Evolutionary conservation across 1,140 invertebrate genomes (phyloP).

Genomic region (Aradophagus sp.): DNA sequence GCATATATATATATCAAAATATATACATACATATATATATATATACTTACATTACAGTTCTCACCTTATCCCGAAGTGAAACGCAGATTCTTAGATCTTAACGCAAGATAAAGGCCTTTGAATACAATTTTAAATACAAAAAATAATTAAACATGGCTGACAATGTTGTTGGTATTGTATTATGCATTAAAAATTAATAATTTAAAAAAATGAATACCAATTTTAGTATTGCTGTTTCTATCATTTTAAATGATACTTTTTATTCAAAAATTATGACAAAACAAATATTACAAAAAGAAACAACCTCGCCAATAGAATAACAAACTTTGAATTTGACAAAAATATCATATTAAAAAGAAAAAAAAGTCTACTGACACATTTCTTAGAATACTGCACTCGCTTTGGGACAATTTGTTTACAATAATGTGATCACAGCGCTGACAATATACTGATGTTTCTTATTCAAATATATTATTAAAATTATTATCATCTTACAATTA

Average conservation of each 20-base stretch:
- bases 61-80: not conserved
- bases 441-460: constrained; percentile 35
- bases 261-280: not conserved
- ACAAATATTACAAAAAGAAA: not conserved
- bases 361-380: constrained; percentile 7
- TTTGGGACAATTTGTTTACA: constrained; percentile 12
- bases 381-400: constrained; percentile 14
- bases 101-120: constrained; percentile 1
- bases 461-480: constrained; percentile 53
- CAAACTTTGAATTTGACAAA: not conserved
- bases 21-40: constrained; percentile 33
- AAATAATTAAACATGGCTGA: not conserved
- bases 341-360: not conserved
- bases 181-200: no score
- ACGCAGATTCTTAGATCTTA: constrained; percentile 10
- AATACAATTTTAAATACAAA: not conserved
- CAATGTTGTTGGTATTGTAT: no score
- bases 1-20: constrained; percentile 28
- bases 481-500: constrained; percentile 61
- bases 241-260: no score
- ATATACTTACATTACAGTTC: constrained; percentile 10
- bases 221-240: no score
- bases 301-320: not conserved
- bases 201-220: no score
- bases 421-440: constrained; percentile 46